Evolutionary conservation across 2,888 invertebrate species (phyloP).

Genomic region (Tyria jacobaeae): DNA sequence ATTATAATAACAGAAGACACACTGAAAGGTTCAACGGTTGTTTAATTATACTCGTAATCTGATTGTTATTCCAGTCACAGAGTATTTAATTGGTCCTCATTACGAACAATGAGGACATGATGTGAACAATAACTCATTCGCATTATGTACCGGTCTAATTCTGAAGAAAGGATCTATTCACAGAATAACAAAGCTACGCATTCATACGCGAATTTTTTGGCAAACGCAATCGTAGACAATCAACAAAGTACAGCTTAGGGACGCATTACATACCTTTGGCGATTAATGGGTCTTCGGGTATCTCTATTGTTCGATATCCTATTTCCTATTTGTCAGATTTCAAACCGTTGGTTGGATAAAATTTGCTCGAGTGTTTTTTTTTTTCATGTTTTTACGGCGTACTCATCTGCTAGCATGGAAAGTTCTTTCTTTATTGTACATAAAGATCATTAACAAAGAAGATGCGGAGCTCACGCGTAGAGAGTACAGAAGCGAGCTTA

Average conservation of each 20-base stretch:
- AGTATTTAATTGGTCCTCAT: constrained; percentile 60
- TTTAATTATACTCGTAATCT: constrained; percentile 46
- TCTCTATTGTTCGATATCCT: background rate
- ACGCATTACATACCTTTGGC: background rate
- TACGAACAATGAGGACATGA: constrained; percentile 55
- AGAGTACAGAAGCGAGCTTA: too few species aligned
- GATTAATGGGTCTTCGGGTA: background rate
- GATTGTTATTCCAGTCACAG: constrained; percentile 58
- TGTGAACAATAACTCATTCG: constrained; percentile 55
- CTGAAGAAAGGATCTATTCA: constrained; percentile 18
- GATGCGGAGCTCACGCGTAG: too few species aligned
- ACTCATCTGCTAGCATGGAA: too few species aligned
- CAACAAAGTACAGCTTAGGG: background rate
- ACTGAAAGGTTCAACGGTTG: constrained; percentile 49
- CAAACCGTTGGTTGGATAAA: too few species aligned
- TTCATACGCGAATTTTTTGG: constrained; percentile 9
- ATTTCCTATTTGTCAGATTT: background rate
- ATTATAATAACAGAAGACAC: constrained; percentile 7
- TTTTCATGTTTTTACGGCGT: too few species aligned
- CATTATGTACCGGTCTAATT: constrained; percentile 37
- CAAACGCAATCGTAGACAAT: background rate
- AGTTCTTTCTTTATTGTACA: too few species aligned
- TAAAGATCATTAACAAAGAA: too few species aligned
- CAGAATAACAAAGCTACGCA: constrained; percentile 3
- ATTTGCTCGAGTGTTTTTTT: too few species aligned